These are phyloP conservation scores for Urocyon cinereoargenteus DNA, from an alignment of 2,797 vertebrate species.

Conservation along the genomic window DNA sequence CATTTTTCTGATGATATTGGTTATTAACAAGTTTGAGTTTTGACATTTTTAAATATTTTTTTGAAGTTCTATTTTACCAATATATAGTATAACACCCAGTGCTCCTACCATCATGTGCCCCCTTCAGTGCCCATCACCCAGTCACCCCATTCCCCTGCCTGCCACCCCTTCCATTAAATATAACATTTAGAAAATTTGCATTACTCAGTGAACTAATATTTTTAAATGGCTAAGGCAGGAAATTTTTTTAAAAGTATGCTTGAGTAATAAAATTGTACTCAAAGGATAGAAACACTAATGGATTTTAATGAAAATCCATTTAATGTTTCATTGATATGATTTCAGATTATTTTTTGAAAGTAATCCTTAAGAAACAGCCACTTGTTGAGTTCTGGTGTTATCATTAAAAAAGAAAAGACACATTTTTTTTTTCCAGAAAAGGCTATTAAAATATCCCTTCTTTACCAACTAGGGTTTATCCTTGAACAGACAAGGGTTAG, in stretches of 20 bases:
- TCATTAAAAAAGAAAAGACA: background rate
- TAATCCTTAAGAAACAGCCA: background rate
- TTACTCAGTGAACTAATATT: background rate
- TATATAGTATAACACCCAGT: too few species aligned
- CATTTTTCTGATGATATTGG: background rate
- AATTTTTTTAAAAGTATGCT: background rate
- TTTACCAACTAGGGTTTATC: background rate
- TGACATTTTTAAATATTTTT: background rate
- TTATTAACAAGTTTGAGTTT: background rate
- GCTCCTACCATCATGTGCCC: too few species aligned
- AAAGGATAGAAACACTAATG: background rate
- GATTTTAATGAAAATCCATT: background rate
- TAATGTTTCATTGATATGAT: background rate
- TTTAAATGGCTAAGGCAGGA: background rate
- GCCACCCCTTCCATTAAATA: background rate
- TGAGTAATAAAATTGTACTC: background rate
- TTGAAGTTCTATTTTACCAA: too few species aligned
- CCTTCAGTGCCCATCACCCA: too few species aligned
- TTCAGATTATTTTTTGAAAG: background rate
- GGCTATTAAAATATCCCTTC: background rate
- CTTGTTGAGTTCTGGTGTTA: background rate
- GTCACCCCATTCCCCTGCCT: too few species aligned
- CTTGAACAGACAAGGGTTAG: background rate
- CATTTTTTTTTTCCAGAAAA: background rate
- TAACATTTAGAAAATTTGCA: background rate